Conservation (phyloP, 2,888 invertebrate species). For the Drosophila austrosaltans region DNA sequence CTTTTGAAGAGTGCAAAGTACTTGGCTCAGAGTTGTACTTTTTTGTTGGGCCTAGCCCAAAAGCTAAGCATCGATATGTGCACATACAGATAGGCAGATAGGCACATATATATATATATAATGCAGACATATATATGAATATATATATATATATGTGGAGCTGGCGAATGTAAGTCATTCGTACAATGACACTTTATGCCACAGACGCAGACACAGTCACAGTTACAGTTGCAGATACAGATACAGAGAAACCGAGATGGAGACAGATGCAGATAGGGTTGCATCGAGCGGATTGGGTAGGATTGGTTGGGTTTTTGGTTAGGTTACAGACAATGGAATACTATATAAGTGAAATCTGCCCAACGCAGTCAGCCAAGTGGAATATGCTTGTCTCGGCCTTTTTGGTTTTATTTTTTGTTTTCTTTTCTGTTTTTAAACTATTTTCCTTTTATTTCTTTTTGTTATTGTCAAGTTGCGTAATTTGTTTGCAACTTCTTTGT, state of each 20-base stretch:
- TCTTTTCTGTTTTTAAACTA: background rate
- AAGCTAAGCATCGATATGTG: conserved; percentile 41
- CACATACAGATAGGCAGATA: conserved; percentile 9
- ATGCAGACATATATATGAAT: conserved; percentile 22
- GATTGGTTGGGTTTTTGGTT: conserved; percentile 6
- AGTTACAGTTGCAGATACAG: background rate
- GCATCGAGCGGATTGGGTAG: conserved; percentile 16
- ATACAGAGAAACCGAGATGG: conserved; percentile 1
- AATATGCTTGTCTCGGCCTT: conserved; percentile 32
- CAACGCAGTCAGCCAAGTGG: conserved; percentile 40
- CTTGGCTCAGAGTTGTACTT: background rate
- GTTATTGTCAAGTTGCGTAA: conserved; percentile 69
- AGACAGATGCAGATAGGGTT: conserved; percentile 9
- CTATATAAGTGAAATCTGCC: conserved; percentile 17
- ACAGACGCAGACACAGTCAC: conserved; percentile 14
- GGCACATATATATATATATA: conserved; percentile 20
- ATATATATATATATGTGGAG: conserved; percentile 23
- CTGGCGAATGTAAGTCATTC: conserved; percentile 65
- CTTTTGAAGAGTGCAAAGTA: conserved; percentile 8
- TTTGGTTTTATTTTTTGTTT: conserved; percentile 4
- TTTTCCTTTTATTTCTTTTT: conserved; percentile 18
- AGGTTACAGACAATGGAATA: conserved; percentile 16
- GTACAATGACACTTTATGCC: conserved; percentile 65
- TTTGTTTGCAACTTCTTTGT: conserved; percentile 72
- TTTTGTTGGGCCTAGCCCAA: conserved; percentile 28